phyloP scores from a whole-genome alignment of 2,797 vertebrate species.

The Xyrichtys novacula region DNA sequence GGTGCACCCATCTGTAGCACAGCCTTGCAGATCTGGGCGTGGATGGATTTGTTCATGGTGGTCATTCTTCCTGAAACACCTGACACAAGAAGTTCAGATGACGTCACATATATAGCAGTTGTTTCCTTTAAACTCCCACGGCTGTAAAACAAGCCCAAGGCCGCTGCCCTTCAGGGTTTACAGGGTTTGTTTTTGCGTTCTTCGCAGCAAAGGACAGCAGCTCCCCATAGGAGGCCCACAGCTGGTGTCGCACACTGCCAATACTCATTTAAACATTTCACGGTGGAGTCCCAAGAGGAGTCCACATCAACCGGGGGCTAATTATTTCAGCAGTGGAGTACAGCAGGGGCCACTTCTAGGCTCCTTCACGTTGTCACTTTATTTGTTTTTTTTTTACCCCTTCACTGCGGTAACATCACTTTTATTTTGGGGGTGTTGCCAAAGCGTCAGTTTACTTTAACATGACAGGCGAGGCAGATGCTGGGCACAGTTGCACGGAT shows the following conservation, averaged over 20 bases:
- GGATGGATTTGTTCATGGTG: slow-evolving; percentile 8
- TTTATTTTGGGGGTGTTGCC: slow-evolving; percentile 69
- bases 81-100: slow-evolving; percentile 33
- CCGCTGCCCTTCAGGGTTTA: slow-evolving; percentile 20
- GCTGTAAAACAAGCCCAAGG: slow-evolving; percentile 40
- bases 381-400: slow-evolving; percentile 6
- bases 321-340: slow-evolving; percentile 77
- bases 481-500: slow-evolving; percentile 59
- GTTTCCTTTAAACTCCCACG: slow-evolving; percentile 24
- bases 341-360: slow-evolving; percentile 72
- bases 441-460: slow-evolving; percentile 64
- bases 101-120: slow-evolving; percentile 43
- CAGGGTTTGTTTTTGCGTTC: slow-evolving; percentile 34
- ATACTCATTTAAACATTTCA: slow-evolving; percentile 79
- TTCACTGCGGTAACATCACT: slow-evolving; percentile 14
- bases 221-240: slow-evolving; percentile 72
- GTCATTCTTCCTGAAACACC: slow-evolving; percentile 20
- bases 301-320: slow-evolving; percentile 76
- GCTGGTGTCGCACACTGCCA: slow-evolving; percentile 79
- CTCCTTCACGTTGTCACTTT: slow-evolving; percentile 65
- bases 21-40: slow-evolving; percentile 25
- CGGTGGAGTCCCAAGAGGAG: slow-evolving; percentile 69
- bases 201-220: slow-evolving; percentile 40
- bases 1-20: slow-evolving; percentile 55
- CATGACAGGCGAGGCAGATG: slow-evolving; percentile 68